Evolutionary conservation across 1,140 invertebrate genomes (phyloP), one percentile per base, ranked within the genome.

Genomic region (Drosophila parvula): DNA sequence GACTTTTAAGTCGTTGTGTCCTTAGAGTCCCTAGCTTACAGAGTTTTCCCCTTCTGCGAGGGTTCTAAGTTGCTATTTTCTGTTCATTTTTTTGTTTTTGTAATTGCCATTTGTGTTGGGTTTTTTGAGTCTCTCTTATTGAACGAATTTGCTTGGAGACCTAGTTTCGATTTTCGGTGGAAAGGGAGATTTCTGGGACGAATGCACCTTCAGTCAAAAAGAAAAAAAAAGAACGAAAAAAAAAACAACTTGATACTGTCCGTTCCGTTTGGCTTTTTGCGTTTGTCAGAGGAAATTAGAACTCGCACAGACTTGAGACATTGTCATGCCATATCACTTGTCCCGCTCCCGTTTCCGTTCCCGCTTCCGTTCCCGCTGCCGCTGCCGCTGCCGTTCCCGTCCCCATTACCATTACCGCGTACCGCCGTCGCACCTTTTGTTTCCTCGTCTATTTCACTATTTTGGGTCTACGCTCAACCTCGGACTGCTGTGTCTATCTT

Each of bases 401-500:
- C 16, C 10, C 36, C 36, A 36, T 11, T 8, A 16, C 22, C 1
- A 10, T 6, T 3, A 30, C 12, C 34, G 14, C 12, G 7, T 12
- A 22, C 12, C 50, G 12, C 16, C 16, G 32, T 22, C 51, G 51
- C 51, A 55, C 51, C 51, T 55, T 55, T 55, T 55, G 51, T 38
- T 38, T 55, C 51, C 34, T 55, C 34, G 34, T 22, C 57, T 51
- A 30, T n/a, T 32, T 63, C 60, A 41, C 36, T 63, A 60, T 60
- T 60, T 61, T 30, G 34, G 61, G 56, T 61, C 28, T 32, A 64
- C 61, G 61, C 61, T 40, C 32, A 61, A 36, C 61, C 61, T 43
- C 61, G 56, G 56, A 64, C 61, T 64, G 56, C 61, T 63, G 63
- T 67, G 34, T 67, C 64, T 67, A 67, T 45, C 60, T 48, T 65